phyloP scores from a whole-genome alignment of 1,140 invertebrate species.

The Portunus trituberculatus region DNA sequence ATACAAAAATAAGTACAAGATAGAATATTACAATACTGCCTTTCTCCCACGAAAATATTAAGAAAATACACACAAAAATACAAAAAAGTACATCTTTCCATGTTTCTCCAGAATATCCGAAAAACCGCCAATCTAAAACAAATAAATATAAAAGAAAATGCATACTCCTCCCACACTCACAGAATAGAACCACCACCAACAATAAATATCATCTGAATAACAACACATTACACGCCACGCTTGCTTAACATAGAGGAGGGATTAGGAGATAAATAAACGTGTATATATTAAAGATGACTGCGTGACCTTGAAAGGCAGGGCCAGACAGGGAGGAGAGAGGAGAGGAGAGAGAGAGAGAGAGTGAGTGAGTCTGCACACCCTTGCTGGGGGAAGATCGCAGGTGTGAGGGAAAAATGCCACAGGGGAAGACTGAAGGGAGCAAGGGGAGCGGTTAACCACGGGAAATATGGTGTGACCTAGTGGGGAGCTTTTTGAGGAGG shows the following conservation, averaged over 20 bases:
- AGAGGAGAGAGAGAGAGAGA: no score
- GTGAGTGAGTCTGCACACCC: background rate
- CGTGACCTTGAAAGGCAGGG: slow-evolving; percentile 39
- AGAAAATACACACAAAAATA: background rate
- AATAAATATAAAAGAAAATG: no score
- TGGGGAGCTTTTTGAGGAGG: slow-evolving; percentile 40
- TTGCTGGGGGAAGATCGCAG: slow-evolving; percentile 45
- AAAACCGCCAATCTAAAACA: no score
- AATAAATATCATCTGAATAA: no score
- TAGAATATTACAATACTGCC: background rate
- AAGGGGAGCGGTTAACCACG: slow-evolving; percentile 59
- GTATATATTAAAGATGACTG: background rate
- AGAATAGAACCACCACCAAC: no score
- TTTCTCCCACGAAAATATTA: background rate
- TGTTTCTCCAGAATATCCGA: no score
- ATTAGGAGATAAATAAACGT: background rate
- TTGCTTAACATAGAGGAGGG: background rate
- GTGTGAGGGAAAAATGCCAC: slow-evolving; percentile 53
- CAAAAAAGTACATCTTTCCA: no score
- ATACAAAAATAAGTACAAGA: background rate
- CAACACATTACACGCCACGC: background rate
- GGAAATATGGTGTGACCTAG: slow-evolving; percentile 60
- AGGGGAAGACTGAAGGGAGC: slow-evolving; percentile 59
- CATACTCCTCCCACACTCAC: no score
- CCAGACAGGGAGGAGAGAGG: slow-evolving; percentile 28